Base-by-base conservation (phyloP, 2,888 invertebrate genomes). In the Troilus luridus region DNA sequence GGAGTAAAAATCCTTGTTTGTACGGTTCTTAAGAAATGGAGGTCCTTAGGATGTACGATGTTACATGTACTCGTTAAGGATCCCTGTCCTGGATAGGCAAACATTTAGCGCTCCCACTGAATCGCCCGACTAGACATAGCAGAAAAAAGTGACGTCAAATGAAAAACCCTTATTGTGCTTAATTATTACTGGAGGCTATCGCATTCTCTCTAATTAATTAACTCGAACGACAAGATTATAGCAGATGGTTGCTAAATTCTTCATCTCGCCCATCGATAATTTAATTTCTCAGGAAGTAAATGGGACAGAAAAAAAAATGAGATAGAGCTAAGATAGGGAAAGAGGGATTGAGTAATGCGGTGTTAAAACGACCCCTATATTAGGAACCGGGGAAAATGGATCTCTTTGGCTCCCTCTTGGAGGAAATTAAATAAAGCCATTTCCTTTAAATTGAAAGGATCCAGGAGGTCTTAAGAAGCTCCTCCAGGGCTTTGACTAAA, bases 391-490 rank as follows among this genome's bases (percentile, higher is more conserved):
- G 90, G 72, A 90, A 90, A 90, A 90, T 77, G 90, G 90, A 90
- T 90, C 81, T 72, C 90, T 72, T 64, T 88, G 56, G 56, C 72
- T n/a, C 77, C 77, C 67, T 90, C 72, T 14, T 6, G 72, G 72
- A 77, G 72, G 90, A 90, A 90, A 90, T 90, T 90, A 90, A 90
- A 90, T 90, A 90, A 90, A 77, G 90, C 81, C 90, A 90, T 90
- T 90, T 90, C 90, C 90, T 81, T 64, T 90, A 90, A 90, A 90
- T 90, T 90, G 90, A 90, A 81, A 58, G 77, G 77, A 72, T 72
- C 72, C 72, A 81, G 67, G 90, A 90, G 67, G 90, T 81, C 56
- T 72, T 56, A 88, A 88, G 59, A 88, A 77, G 85, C 85, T 85
- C 85, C 54, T 24, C 27, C 56, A 14, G 64, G 89, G 62, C 89